Evolutionary conservation across 2,797 vertebrate genomes (phyloP), one percentile per base, ranked within the genome.

Genomic region (Lepilemur septentrionalis): DNA sequence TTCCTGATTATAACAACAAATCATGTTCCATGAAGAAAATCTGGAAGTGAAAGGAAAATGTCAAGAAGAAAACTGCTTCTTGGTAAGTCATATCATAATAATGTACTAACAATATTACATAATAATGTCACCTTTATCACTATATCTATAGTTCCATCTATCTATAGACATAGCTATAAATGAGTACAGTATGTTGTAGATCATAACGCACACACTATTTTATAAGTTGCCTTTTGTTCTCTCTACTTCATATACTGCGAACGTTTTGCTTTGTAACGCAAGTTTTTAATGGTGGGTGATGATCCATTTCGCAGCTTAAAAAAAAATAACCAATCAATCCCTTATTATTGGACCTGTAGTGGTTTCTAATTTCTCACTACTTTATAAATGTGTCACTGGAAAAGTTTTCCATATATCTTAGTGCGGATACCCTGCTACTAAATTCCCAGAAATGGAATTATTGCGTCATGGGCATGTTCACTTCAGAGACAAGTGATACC

Each of bases 381-480:
- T 48, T 80, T 75, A 59, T 22, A 83, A 83, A 78, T 52, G 35
- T 3, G 82, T 93, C 20, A 17, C 32, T 91, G 30, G 63, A 70
- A 57, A 43, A 57, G 79, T 57, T 86, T 81, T 70, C 57, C 22
- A n/a, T 18, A 4, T 55, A 59, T 63, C 69, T 81, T 57, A 50
- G 46, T n/a, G 50, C 32, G 18, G 73, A 46, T 41, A 67, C 11
- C 55, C 52, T 84, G 73, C 50, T n/a, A 57, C 8, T 63, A 70
- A 93, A 52, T 83, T 89, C n/a, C 38, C 73, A 92, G 69, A 79
- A 75, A 75, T 22, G 28, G 52, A 82, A 79, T 83, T 50, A 61
- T 2, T 41, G 6, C 20, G 30, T 80, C 61, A 50, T 0, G 6
- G 89, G 30, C 10, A 61, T 0, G 1, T 20, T 89, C n/a, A 41